Evolutionary conservation across 64 coral and sea anemone species (phyloP).

Genomic region (Montipora capricornis): DNA sequence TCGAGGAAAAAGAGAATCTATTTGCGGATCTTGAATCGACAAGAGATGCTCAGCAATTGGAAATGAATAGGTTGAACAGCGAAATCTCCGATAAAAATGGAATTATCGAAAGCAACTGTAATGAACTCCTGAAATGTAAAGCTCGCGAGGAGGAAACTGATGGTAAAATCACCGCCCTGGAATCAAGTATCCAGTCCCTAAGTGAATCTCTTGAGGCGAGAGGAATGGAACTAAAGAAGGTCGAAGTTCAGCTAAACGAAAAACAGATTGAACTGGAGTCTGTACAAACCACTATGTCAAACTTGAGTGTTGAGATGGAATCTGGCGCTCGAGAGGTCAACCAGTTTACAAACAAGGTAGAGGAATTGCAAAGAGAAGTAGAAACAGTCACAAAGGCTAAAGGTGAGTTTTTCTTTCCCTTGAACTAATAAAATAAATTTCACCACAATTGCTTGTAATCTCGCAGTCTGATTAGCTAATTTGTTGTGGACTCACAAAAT

Average conservation of each 20-base stretch:
- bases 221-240: slow-evolving; percentile 59
- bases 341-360: slow-evolving; percentile 41
- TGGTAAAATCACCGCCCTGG: slow-evolving; percentile 49
- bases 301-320: slow-evolving; percentile 62
- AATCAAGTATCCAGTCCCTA: slow-evolving; percentile 41
- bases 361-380: slow-evolving; percentile 68
- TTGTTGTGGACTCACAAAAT: too few species aligned
- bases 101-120: slow-evolving; percentile 50
- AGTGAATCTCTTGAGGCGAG: slow-evolving; percentile 63
- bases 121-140: slow-evolving; percentile 59
- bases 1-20: slow-evolving; percentile 21
- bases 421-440: too few species aligned
- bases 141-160: slow-evolving; percentile 27
- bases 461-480: too few species aligned
- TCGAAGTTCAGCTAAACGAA: slow-evolving; percentile 45
- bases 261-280: slow-evolving; percentile 56
- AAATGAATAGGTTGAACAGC: neutral
- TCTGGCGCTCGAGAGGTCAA: slow-evolving; percentile 35
- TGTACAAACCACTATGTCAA: slow-evolving; percentile 65
- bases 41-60: neutral
- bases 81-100: slow-evolving; percentile 20
- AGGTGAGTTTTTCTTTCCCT: neutral
- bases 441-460: too few species aligned
- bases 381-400: neutral
- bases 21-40: neutral